Conservation (phyloP, 2,888 invertebrate genomes). For the Synanthedon formicaeformis region DNA sequence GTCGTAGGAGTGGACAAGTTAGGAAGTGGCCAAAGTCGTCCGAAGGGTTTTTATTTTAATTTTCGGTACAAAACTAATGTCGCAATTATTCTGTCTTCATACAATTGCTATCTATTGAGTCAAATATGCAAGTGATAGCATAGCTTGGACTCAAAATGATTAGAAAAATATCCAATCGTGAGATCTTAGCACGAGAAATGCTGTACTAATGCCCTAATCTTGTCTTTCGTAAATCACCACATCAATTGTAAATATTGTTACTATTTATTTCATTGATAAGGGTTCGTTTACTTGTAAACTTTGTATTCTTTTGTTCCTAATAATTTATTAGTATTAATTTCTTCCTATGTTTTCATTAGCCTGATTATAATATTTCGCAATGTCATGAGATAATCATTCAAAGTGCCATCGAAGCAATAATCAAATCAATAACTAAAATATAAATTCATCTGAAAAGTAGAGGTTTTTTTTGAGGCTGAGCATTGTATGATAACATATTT, state of each 20-base stretch:
- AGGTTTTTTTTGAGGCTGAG: slow-evolving; percentile 47
- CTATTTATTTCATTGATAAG: slow-evolving; percentile 51
- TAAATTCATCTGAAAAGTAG: slow-evolving; percentile 15
- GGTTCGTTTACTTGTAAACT: slow-evolving; percentile 27
- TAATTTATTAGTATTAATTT: slow-evolving; percentile 17
- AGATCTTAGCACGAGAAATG: no score
- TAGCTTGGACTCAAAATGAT: no score
- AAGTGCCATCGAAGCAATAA: slow-evolving; percentile 30
- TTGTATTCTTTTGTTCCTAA: slow-evolving; percentile 49
- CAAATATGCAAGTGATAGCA: no score
- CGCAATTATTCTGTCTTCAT: no score
- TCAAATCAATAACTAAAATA: slow-evolving; percentile 1
- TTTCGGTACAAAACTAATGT: no score
- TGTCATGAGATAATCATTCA: slow-evolving; percentile 13
- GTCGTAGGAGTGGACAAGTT: no score
- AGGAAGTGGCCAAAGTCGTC: no score
- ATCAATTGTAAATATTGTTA: slow-evolving; percentile 23
- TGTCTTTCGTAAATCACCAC: slow-evolving; percentile 64
- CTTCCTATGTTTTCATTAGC: slow-evolving; percentile 15
- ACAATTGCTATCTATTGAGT: no score
- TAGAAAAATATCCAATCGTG: no score
- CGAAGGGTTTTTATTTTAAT: no score
- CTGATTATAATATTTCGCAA: slow-evolving; percentile 7
- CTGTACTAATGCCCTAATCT: slow-evolving; percentile 40
- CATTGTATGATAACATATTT: slow-evolving; percentile 43